Conservation (phyloP, 2,888 invertebrate genomes). For the Alitta virens region DNA sequence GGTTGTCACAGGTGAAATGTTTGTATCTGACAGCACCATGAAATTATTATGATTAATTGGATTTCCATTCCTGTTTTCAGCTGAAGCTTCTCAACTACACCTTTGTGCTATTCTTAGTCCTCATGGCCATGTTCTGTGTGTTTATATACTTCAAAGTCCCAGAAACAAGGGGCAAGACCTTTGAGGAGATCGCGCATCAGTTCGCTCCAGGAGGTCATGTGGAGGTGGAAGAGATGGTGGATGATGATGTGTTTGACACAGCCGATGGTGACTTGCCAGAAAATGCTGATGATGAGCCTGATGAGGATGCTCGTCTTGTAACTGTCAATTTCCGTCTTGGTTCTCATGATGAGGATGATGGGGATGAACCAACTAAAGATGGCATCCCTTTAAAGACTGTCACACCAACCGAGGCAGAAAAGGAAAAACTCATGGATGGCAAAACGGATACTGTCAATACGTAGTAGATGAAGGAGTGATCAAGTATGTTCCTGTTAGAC, state of each 20-base stretch:
- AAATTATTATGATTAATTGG: no score
- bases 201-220: slow-evolving; percentile 28
- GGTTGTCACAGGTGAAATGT: no score
- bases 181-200: slow-evolving; percentile 60
- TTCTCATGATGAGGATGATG: not conserved
- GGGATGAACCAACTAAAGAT: no score
- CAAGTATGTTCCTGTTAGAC: no score
- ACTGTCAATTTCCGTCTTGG: not conserved
- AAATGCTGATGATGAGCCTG: not conserved
- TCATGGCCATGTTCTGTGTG: slow-evolving; percentile 40
- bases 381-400: no score
- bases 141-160: slow-evolving; percentile 55
- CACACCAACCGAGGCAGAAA: no score
- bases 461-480: no score
- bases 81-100: slow-evolving; percentile 44
- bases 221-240: slow-evolving; percentile 28
- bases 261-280: not conserved
- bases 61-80: slow-evolving; percentile 32
- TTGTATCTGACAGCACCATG: no score
- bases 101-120: slow-evolving; percentile 50
- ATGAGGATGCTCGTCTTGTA: not conserved
- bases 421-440: no score
- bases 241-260: slow-evolving; percentile 6
- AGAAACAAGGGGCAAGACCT: slow-evolving; percentile 53
- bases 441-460: no score